These are phyloP conservation scores for Acomys russatus DNA, from an alignment of 2,797 vertebrate genomes.

Conservation along the genomic window DNA sequence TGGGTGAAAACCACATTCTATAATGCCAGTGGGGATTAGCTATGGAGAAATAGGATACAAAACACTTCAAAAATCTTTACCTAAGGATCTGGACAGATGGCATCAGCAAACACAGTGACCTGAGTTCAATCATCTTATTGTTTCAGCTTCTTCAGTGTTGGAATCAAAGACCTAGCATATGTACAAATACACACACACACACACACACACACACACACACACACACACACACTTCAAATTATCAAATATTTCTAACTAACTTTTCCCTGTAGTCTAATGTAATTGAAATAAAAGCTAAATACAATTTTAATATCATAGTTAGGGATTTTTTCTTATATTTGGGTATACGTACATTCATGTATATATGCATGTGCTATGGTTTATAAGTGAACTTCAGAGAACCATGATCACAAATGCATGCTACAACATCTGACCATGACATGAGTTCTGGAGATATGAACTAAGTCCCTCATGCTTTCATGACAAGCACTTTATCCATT, in stretches of 20 bases:
- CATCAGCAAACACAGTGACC: not conserved
- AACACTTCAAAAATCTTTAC: not conserved
- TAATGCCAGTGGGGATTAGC: not conserved
- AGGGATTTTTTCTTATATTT: not conserved
- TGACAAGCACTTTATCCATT: not conserved
- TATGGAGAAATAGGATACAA: not conserved
- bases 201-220: not conserved
- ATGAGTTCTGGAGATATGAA: not conserved
- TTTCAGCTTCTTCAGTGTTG: no score
- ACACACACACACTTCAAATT: not conserved
- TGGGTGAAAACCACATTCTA: not conserved
- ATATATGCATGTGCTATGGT: not conserved
- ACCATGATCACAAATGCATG: not conserved
- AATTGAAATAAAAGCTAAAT: not conserved
- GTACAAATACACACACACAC: not conserved
- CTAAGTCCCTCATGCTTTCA: not conserved
- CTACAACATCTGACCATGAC: not conserved
- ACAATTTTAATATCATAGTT: not conserved
- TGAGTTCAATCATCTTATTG: not conserved
- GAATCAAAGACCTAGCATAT: no score
- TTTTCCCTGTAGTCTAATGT: not conserved
- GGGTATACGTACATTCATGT: not conserved
- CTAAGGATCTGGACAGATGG: not conserved
- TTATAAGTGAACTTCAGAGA: not conserved
- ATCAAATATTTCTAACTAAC: not conserved